phyloP scores from a whole-genome alignment of 2,888 invertebrate species.

The Drepanosiphum platanoidis region DNA sequence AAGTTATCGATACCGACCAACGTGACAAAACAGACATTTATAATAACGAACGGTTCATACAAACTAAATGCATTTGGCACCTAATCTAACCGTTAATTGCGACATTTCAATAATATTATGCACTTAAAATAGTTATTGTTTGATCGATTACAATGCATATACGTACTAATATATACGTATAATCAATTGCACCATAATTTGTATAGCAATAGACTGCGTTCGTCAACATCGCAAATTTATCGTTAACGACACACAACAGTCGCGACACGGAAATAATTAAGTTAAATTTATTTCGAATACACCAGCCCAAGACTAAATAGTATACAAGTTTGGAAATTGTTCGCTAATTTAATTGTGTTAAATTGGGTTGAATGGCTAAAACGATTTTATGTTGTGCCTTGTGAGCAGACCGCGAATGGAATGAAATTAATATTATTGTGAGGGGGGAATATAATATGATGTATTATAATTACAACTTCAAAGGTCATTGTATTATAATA shows the following conservation, averaged over 20 bases:
- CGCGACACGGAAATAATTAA: neutral
- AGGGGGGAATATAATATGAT: neutral
- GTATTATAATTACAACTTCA: neutral
- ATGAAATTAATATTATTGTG: neutral
- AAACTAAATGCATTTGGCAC: neutral
- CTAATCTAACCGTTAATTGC: neutral
- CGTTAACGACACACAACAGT: neutral
- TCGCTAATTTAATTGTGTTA: neutral
- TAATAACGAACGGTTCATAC: neutral
- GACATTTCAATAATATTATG: constrained; percentile 4
- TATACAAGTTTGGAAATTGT: neutral
- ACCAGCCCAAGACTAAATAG: neutral
- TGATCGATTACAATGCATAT: neutral
- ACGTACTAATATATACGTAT: neutral
- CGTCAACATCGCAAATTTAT: neutral
- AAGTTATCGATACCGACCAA: constrained; percentile 20
- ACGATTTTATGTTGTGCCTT: neutral
- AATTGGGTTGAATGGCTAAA: neutral
- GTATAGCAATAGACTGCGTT: neutral
- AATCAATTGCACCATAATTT: neutral
- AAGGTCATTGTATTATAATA: neutral
- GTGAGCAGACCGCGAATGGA: neutral
- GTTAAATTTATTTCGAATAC: neutral
- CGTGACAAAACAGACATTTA: too few species aligned
- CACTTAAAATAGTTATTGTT: constrained; percentile 15